Conservation (phyloP, 2,797 vertebrate genomes). For the Sebastes glaucus region DNA sequence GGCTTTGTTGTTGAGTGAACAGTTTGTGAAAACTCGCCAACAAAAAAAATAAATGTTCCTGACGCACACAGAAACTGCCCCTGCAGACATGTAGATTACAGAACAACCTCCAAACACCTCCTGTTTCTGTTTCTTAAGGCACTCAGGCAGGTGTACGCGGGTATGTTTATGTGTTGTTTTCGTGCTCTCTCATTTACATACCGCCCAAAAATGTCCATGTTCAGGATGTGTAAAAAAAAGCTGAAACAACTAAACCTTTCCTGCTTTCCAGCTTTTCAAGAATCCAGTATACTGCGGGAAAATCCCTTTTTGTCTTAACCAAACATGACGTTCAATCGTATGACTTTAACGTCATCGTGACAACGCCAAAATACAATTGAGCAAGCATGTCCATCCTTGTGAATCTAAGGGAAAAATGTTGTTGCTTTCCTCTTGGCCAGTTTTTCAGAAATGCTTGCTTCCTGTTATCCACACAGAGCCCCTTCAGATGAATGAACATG, state of each 20-base stretch:
- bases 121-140: slow-evolving; percentile 30
- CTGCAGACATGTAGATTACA: slow-evolving; percentile 66
- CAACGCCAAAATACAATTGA: slow-evolving; percentile 13
- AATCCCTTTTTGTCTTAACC: slow-evolving; percentile 9
- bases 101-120: slow-evolving; percentile 47
- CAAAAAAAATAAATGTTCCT: slow-evolving; percentile 22
- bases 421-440: slow-evolving; percentile 35
- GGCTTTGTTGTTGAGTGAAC: slow-evolving; percentile 45
- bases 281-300: background rate
- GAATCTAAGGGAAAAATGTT: slow-evolving; percentile 36
- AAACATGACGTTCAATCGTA: slow-evolving; percentile 9
- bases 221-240: background rate
- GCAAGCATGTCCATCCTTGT: slow-evolving; percentile 33
- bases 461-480: slow-evolving; percentile 14
- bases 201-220: background rate
- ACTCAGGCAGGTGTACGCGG: slow-evolving; percentile 8
- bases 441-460: slow-evolving; percentile 3
- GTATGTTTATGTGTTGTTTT: slow-evolving; percentile 32
- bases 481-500: slow-evolving; percentile 33
- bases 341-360: slow-evolving; percentile 1
- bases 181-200: slow-evolving; percentile 65
- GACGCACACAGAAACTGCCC: slow-evolving; percentile 22
- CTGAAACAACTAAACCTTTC: background rate
- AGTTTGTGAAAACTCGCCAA: slow-evolving; percentile 35
- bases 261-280: slow-evolving; percentile 1